These are phyloP conservation scores for Meloidogyne exigua DNA, from an alignment of 1,140 invertebrate genomes.

Conservation along the genomic window DNA sequence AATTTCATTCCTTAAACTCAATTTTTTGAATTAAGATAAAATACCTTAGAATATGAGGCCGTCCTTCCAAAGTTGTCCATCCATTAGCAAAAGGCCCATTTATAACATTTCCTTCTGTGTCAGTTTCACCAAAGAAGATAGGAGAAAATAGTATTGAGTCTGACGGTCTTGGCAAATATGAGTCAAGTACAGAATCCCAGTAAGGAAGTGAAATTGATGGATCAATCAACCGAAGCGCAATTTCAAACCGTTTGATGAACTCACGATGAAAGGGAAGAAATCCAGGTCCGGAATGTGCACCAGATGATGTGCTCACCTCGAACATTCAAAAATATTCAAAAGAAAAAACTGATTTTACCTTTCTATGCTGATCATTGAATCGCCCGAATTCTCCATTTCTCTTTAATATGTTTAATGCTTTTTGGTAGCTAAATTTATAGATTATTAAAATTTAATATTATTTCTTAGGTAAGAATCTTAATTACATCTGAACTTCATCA, in stretches of 20 bases:
- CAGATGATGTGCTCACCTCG: constrained; percentile 25
- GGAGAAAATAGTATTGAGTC: constrained; percentile 64
- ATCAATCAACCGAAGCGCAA: constrained; percentile 43
- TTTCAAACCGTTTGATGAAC: constrained; percentile 37
- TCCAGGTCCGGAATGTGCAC: constrained; percentile 37
- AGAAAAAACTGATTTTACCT: constrained; percentile 42
- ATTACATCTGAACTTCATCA: constrained; percentile 51
- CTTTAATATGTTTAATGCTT: constrained; percentile 64
- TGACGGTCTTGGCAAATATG: constrained; percentile 55
- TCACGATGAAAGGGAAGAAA: constrained; percentile 42
- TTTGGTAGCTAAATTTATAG: constrained; percentile 51
- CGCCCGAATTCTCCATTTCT: constrained; percentile 58
- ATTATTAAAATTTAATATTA: not conserved
- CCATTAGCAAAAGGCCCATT: constrained; percentile 40
- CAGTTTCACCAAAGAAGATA: constrained; percentile 57
- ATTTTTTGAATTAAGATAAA: constrained; percentile 18
- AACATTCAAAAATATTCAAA: constrained; percentile 52
- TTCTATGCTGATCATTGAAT: constrained; percentile 54
- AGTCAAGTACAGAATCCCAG: constrained; percentile 65
- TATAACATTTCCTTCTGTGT: constrained; percentile 46
- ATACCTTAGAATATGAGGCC: constrained; percentile 21
- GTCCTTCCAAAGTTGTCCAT: constrained; percentile 46
- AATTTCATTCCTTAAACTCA: too few relatives aligned
- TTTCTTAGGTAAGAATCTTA: too few relatives aligned
- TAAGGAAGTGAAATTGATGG: constrained; percentile 64